These are phyloP conservation scores for Orestias chungarensis DNA, from an alignment of 2,797 vertebrate species.

Conservation along the genomic window DNA sequence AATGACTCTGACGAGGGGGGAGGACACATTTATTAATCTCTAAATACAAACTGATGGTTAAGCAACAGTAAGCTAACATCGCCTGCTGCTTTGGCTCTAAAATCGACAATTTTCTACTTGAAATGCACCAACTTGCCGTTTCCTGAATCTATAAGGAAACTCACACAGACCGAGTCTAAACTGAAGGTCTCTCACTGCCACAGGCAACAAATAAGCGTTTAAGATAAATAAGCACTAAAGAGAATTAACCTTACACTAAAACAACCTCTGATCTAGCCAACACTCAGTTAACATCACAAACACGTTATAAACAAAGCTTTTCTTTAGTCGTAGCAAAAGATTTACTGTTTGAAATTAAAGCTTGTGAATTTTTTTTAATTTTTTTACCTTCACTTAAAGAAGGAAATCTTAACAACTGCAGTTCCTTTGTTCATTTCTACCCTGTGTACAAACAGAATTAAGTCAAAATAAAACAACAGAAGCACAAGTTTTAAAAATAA, in stretches of 20 bases:
- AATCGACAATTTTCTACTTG: slow-evolving; percentile 7
- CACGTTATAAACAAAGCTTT: background rate
- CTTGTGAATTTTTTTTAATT: slow-evolving; percentile 6
- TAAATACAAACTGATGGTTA: slow-evolving; percentile 5
- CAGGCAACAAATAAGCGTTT: background rate
- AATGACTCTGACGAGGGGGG: slow-evolving; percentile 77
- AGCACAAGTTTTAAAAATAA: slow-evolving; percentile 16
- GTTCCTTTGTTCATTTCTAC: slow-evolving; percentile 69
- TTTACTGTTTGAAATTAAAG: background rate
- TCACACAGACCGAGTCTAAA: background rate
- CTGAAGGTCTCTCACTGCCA: background rate
- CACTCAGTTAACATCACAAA: background rate
- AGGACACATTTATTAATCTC: slow-evolving; percentile 34
- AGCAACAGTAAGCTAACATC: background rate
- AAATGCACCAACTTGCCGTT: slow-evolving; percentile 5
- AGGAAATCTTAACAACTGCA: slow-evolving; percentile 74
- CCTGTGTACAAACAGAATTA: slow-evolving; percentile 69
- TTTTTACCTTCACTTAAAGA: slow-evolving; percentile 74
- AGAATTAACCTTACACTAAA: background rate
- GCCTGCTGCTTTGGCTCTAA: background rate
- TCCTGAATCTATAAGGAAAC: background rate
- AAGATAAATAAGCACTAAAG: slow-evolving; percentile 2
- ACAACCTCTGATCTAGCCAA: slow-evolving; percentile 10
- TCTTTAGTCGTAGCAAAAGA: background rate
- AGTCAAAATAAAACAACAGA: slow-evolving; percentile 19